Evolutionary conservation across 2,797 vertebrate species (phyloP), one percentile per base, ranked within the genome.

Genomic region (Bradypodion ventrale): DNA sequence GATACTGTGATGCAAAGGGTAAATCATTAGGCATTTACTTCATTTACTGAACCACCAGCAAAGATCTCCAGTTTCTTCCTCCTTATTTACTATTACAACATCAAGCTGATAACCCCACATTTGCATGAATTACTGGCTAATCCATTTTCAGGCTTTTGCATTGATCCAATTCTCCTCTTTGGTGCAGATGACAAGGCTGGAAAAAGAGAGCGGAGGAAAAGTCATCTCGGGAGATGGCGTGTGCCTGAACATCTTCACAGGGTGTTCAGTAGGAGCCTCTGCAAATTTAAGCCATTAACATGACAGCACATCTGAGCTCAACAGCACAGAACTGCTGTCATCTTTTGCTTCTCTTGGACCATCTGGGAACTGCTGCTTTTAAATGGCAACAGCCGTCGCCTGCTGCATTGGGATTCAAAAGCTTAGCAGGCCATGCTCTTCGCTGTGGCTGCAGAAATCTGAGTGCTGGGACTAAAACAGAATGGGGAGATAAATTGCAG

Each of bases 271-370:
- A 90, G 92, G 85, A 87, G 84, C 87, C 75, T 89, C 84, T 89
- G 90, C 92, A 95, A 95, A 96, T 95, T 94, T 91, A 92, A 88
- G 90, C 90, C 93, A 96, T 96, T 96, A 96, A 93, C 80, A 73
- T 88, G 69, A 88, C 78, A 85, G 94, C 95, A 95, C 94, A 95
- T 92, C 93, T 94, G 91, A 94, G 94, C 92, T 90, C 85, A 78
- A 75, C 83, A 85, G 78, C 19, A 59, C 37, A 80, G 40, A 81
- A 73, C 66, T 44, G 56, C 80, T 75, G 76, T 83, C 85, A 89
- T 84, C 92, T 92, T 87, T 86, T 77, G 75, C 66, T 89, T 76
- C 78, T 63, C 37, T 80, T 60, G 49, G 83, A 75, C 88, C 94
- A 93, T 93, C 49, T 87, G 94, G 94, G 92, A 95, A 83, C 59